Percentiles rank a stretch among this genome's conserved stretches.
Conservation (phyloP, 2,888 invertebrate species). For the Platycheirus albimanus region DNA sequence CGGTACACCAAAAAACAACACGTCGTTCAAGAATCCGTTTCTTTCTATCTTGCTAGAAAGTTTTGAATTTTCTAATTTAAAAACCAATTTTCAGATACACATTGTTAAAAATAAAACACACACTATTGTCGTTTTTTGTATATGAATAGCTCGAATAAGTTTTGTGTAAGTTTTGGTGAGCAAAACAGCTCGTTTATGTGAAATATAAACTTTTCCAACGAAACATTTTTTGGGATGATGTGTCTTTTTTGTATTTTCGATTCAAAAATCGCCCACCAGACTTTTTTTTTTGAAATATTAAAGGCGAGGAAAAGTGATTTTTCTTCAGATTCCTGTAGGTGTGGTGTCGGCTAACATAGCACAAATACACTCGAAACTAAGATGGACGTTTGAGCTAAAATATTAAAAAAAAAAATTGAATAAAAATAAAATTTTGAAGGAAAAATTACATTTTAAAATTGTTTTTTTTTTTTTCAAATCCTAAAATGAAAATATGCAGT, state of each 20-base stretch:
- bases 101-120: constrained; percentile 38
- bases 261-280: constrained; percentile 61
- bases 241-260: constrained; percentile 35
- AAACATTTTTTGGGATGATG: constrained; percentile 42
- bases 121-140: constrained; percentile 15
- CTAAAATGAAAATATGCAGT: constrained; percentile 48
- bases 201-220: constrained; percentile 76
- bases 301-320: constrained; percentile 45
- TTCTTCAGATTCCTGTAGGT: constrained; percentile 64
- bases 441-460: constrained; percentile 43
- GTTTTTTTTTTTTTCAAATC: constrained; percentile 31
- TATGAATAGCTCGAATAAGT: constrained; percentile 5
- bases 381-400: constrained; percentile 35
- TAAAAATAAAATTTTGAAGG: constrained; percentile 53
- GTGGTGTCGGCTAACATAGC: constrained; percentile 70
- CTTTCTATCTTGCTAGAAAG: constrained; percentile 78
- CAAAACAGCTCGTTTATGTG: constrained; percentile 75
- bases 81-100: constrained; percentile 61
- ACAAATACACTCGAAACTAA: constrained; percentile 36
- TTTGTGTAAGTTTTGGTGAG: constrained; percentile 54
- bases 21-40: constrained; percentile 80
- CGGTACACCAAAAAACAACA: constrained; percentile 82
- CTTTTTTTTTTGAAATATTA: constrained; percentile 45
- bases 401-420: constrained; percentile 34
- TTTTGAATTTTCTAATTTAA: constrained; percentile 77